phyloP scores from a whole-genome alignment of 2,888 invertebrate genomes.

The Hirtodrosophila histrioides region DNA sequence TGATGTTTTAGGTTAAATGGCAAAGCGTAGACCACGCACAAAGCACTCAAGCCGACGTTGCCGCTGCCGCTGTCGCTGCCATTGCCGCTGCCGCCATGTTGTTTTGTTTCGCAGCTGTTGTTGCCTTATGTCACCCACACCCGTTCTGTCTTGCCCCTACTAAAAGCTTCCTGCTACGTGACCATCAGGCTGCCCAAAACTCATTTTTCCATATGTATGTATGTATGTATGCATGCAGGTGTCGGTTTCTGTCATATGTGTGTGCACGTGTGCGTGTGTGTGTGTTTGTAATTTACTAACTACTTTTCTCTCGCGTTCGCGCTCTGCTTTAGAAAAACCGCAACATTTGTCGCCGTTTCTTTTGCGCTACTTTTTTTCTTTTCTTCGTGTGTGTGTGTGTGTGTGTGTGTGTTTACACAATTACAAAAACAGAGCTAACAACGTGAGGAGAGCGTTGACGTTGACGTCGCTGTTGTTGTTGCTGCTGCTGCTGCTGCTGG shows the following conservation, averaged over 20 bases:
- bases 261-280: conserved; percentile 22
- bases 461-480: conserved; percentile 26
- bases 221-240: conserved; percentile 24
- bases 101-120: conserved; percentile 44
- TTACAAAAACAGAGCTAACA: conserved; percentile 47
- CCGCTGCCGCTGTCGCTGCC: conserved; percentile 34
- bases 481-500: conserved; percentile 28
- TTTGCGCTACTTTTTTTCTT: conserved; percentile 21
- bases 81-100: conserved; percentile 22
- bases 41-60: conserved; percentile 13
- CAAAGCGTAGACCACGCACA: conserved; percentile 44
- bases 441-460: conserved; percentile 22
- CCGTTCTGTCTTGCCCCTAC: not conserved
- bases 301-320: conserved; percentile 69
- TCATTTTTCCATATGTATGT: conserved; percentile 32
- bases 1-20: conserved; percentile 75
- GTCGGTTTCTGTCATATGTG: conserved; percentile 11
- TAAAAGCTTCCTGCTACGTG: conserved; percentile 62
- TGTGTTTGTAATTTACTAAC: conserved; percentile 70
- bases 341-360: conserved; percentile 61
- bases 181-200: conserved; percentile 50
- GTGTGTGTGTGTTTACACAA: conserved; percentile 54
- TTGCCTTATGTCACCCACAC: conserved; percentile 10
- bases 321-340: conserved; percentile 55
- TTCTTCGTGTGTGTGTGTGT: conserved; percentile 18